Percentiles rank a stretch among this genome's conserved stretches.
phyloP scores from a whole-genome alignment of 2,888 invertebrate genomes.

The Leuctra nigra region DNA sequence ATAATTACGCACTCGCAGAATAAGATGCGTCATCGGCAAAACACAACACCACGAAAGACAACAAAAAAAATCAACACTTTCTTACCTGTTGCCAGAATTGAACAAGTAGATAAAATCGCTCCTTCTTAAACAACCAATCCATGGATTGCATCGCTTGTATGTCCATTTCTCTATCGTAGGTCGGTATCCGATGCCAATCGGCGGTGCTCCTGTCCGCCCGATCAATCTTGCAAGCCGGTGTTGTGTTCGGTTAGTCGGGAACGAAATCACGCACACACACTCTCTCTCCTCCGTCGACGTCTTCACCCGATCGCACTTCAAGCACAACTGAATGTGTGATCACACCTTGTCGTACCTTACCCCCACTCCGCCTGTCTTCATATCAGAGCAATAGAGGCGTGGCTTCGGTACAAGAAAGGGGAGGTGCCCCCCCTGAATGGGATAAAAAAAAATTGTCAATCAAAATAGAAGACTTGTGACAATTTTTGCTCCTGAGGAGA shows the following conservation, averaged over 20 bases:
- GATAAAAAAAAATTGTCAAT: constrained; percentile 13
- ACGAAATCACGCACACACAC: background rate
- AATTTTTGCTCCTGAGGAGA: too few species aligned
- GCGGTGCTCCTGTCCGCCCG: background rate
- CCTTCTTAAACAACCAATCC: constrained; percentile 96
- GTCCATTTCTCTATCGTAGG: constrained; percentile 53
- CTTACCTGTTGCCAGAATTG: constrained; percentile 97
- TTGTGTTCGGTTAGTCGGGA: background rate
- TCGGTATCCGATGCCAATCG: constrained; percentile 1
- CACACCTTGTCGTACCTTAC: constrained; percentile 1
- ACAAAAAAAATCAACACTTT: background rate
- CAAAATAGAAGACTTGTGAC: constrained; percentile 10
- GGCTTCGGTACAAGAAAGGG: constrained; percentile 8
- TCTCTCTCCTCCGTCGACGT: background rate
- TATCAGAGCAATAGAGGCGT: constrained; percentile 1
- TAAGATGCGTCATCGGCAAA: background rate
- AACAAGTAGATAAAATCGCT: constrained; percentile 86
- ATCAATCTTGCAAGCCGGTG: background rate
- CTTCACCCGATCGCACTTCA: background rate
- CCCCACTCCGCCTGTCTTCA: constrained; percentile 14
- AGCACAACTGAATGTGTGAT: constrained; percentile 2
- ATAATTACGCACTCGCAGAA: background rate
- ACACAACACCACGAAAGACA: background rate
- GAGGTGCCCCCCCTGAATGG: too few species aligned
- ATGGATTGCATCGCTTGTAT: constrained; percentile 91